phyloP scores from a whole-genome alignment of 1,140 invertebrate genomes.

The Catajapyx aquilonaris region DNA sequence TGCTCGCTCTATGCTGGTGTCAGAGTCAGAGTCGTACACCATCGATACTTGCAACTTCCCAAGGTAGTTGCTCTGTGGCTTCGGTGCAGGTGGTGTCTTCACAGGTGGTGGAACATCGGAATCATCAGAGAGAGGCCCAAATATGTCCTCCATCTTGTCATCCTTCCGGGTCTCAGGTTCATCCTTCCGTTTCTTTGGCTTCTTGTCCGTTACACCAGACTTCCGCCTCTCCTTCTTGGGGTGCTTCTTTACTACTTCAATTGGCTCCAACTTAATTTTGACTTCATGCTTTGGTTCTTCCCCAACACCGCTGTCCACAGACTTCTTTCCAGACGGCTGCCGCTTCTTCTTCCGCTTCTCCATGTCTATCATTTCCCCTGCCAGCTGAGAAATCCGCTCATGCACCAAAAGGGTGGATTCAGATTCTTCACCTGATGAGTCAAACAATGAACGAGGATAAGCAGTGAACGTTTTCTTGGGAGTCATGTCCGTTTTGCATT shows the following conservation, averaged over 20 bases:
- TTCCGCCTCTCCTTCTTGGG: conserved; percentile 17
- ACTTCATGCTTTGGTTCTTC: conserved; percentile 5
- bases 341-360: not conserved
- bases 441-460: not conserved
- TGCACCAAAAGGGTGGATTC: too few species aligned
- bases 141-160: conserved; percentile 68
- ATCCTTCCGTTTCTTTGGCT: conserved; percentile 40
- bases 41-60: conserved; percentile 17
- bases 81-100: conserved; percentile 10
- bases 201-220: conserved; percentile 22
- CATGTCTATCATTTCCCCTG: not conserved
- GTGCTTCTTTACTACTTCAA: conserved; percentile 19
- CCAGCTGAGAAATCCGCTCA: not conserved
- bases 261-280: conserved; percentile 11
- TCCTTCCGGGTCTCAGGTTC: conserved; percentile 40
- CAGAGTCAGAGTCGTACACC: conserved; percentile 20
- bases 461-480: too few species aligned
- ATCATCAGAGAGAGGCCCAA: conserved; percentile 63
- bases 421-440: conserved; percentile 5
- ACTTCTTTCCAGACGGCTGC: not conserved
- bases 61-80: conserved; percentile 6
- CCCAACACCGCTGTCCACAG: not conserved
- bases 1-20: conserved; percentile 12
- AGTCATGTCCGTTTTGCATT: too few species aligned
- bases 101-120: conserved; percentile 11